Conservation (phyloP, 2,888 invertebrate genomes). For the Adela reaumurella region DNA sequence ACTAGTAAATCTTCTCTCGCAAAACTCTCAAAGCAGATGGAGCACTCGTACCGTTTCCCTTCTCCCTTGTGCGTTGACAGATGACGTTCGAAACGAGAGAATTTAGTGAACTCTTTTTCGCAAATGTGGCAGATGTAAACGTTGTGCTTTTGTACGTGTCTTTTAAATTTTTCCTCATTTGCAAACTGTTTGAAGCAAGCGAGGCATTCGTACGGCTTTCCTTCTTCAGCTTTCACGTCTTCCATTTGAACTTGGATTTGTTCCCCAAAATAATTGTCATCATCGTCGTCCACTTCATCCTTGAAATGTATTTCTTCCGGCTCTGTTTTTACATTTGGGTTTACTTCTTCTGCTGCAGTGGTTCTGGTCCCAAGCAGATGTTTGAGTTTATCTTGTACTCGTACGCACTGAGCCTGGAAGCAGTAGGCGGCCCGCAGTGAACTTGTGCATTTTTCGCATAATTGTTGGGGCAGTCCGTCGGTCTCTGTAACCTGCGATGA, state of each 20-base stretch:
- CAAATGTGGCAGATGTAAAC: conserved; percentile 6
- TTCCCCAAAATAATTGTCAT: conserved; percentile 15
- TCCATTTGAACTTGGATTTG: conserved; percentile 8
- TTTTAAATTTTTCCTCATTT: conserved; percentile 38
- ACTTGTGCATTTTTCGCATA: conserved; percentile 54
- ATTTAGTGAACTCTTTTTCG: conserved; percentile 7
- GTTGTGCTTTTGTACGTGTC: conserved; percentile 42
- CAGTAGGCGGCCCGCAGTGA: conserved; percentile 43
- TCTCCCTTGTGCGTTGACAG: conserved; percentile 9
- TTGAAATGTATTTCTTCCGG: conserved; percentile 19
- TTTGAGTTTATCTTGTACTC: conserved; percentile 19
- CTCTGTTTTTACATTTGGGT: conserved; percentile 11
- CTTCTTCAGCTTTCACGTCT: conserved; percentile 14
- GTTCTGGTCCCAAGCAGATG: not conserved
- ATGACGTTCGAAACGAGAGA: conserved; percentile 6
- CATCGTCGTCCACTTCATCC: conserved; percentile 12
- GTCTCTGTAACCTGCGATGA: conserved; percentile 36
- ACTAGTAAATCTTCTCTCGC: conserved; percentile 18
- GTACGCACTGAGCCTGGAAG: conserved; percentile 29
- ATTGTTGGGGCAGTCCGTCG: conserved; percentile 58
- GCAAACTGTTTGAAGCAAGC: conserved; percentile 44
- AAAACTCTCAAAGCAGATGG: conserved; percentile 17
- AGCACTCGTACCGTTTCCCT: conserved; percentile 19
- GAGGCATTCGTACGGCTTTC: conserved; percentile 22
- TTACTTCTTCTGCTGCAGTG: conserved; percentile 4